Base-by-base conservation (phyloP, 2,797 vertebrate genomes). In the Chaetodon trifasciatus region DNA sequence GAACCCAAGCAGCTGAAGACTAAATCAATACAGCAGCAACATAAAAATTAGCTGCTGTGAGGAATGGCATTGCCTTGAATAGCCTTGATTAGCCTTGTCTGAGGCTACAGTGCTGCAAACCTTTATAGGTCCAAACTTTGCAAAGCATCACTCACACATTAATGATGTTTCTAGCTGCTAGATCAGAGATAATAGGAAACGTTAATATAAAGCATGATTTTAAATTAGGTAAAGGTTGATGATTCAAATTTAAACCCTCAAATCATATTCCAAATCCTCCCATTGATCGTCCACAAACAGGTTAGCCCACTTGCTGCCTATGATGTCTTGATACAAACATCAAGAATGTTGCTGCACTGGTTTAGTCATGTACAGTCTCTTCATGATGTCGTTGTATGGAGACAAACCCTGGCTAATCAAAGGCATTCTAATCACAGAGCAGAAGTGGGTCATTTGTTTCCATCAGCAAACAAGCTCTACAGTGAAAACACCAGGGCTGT, bases 11-110 rank as follows among this genome's bases (percentile, higher is more conserved):
- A 75, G 39, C 65, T 49, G 19, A 62, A 42, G 79, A 75, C 49
- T 78, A 64, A 61, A 70, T 89, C 86, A 84, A 81, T 83, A 70
- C 15, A 28, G 61, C 35, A 53, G 39, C 35, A 74, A 63, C 40
- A 62, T 66, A 39, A 74, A 83, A 78, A 82, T 64, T 1, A 69
- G 73, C 63, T 71, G 49, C 68, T 50, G 56, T 79, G 72, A 84
- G 49, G 60, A 81, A 73, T 63, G 74, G 49, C 5, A 8, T 1
- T 0, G 47, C 21, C 39, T 16, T 42, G 69, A n/a, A 61, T 49
- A 53, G 52, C 61, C 28, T 32, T 4, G 28, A 69, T 83, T 61
- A 70, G 60, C n/a, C 40, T 35, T 15, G 52, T 15, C 68, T 39
- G 21, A 9, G 52, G 50, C 56, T 42, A 40, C 55, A 60, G 44